phyloP scores from a whole-genome alignment of 2,797 vertebrate genomes.

The Hephaestus fuliginosus region DNA sequence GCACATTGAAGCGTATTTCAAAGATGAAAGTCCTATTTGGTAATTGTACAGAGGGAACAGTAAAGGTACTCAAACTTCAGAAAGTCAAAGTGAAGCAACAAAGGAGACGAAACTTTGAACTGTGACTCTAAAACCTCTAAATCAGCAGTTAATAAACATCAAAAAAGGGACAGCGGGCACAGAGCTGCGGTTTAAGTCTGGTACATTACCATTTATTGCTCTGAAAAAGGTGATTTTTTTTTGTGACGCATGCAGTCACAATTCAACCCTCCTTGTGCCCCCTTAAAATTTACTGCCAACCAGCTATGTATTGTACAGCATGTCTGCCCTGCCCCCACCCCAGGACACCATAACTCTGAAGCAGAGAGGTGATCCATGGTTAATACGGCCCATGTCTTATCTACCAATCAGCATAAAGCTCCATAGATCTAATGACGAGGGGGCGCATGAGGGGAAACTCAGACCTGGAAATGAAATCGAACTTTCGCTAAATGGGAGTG shows the following conservation, averaged over 20 bases:
- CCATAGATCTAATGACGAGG: conserved; percentile 18
- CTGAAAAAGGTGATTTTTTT: conserved; percentile 21
- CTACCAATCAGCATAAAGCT: conserved; percentile 36
- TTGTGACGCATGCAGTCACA: conserved; percentile 12
- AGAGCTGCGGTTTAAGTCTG: conserved; percentile 34
- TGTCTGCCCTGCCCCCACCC: conserved; percentile 16
- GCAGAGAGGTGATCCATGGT: conserved; percentile 27
- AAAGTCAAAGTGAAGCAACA: conserved; percentile 10
- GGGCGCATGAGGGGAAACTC: not conserved
- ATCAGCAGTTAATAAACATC: conserved; percentile 7
- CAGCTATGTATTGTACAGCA: conserved; percentile 9
- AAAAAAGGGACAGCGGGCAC: not conserved
- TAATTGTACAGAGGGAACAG: not conserved
- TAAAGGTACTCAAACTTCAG: not conserved
- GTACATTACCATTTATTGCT: conserved; percentile 19
- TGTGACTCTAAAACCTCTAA: not conserved
- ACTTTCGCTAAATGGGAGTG: conserved; percentile 31
- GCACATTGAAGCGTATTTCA: not conserved
- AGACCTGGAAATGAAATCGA: conserved; percentile 20
- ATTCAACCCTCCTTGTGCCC: not conserved
- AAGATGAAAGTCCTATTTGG: conserved; percentile 23
- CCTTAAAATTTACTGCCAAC: conserved; percentile 38
- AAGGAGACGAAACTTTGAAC: not conserved
- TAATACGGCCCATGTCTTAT: conserved; percentile 12
- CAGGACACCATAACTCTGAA: conserved; percentile 36